phyloP scores from a whole-genome alignment of 1,140 invertebrate species.

The Medauroidea extradentata region DNA sequence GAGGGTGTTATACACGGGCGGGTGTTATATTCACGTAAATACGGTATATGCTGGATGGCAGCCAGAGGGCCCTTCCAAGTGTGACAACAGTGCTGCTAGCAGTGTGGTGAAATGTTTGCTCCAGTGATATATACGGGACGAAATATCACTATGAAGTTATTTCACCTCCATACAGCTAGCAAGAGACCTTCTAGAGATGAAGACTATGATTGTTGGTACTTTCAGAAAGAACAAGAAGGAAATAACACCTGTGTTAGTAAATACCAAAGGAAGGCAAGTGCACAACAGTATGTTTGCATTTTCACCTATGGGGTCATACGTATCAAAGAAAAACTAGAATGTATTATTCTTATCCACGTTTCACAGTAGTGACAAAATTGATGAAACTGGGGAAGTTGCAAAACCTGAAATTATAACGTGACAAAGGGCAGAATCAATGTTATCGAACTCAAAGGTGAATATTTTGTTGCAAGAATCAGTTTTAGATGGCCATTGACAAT shows the following conservation, averaged over 20 bases:
- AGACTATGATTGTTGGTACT: conserved; percentile 26
- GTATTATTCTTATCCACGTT: conserved; percentile 25
- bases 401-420: no score
- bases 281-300: conserved; percentile 29
- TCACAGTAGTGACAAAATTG: conserved; percentile 22
- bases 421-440: no score
- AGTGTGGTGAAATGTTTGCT: not conserved
- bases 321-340: conserved; percentile 26
- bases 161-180: no score
- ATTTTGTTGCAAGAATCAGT: no score
- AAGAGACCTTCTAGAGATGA: conserved; percentile 20
- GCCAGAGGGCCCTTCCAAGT: no score
- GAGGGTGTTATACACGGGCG: no score
- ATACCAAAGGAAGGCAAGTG: conserved; percentile 17
- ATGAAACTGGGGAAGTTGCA: no score
- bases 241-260: conserved; percentile 27
- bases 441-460: no score
- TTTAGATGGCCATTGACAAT: no score
- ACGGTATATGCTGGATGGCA: no score
- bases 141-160: not conserved
- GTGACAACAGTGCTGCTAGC: not conserved
- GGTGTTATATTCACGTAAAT: no score
- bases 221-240: conserved; percentile 37
- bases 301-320: conserved; percentile 20
- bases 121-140: not conserved